phyloP scores from a whole-genome alignment of 1,140 invertebrate species.

The Lethocerus indicus region DNA sequence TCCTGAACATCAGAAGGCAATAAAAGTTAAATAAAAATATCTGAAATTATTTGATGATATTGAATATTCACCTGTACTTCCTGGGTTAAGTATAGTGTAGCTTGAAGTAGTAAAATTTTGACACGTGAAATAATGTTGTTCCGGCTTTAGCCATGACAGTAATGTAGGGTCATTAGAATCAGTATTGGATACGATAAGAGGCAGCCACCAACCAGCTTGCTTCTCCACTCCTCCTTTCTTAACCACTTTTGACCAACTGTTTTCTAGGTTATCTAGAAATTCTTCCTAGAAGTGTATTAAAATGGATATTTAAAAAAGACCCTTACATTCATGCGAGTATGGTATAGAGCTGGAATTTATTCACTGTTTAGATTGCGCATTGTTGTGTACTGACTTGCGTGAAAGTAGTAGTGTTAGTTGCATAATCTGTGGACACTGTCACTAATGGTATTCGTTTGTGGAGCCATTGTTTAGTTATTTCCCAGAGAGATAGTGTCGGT shows the following conservation, averaged over 20 bases:
- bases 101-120: slow-evolving; percentile 6
- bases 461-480: slow-evolving; percentile 64
- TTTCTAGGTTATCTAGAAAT: slow-evolving; percentile 17
- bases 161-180: slow-evolving; percentile 1
- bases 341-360: background rate
- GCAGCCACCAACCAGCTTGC: slow-evolving; percentile 14
- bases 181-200: slow-evolving; percentile 8
- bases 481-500: slow-evolving; percentile 36
- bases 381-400: slow-evolving; percentile 34
- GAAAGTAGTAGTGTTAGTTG: slow-evolving; percentile 37
- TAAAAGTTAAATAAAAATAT: background rate
- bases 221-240: slow-evolving; percentile 15
- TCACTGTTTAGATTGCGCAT: background rate
- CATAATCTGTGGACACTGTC: slow-evolving; percentile 49
- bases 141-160: slow-evolving; percentile 13
- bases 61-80: slow-evolving; percentile 44
- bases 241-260: slow-evolving; percentile 14
- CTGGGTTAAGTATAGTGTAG: slow-evolving; percentile 53
- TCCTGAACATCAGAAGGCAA: no score
- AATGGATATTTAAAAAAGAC: no score
- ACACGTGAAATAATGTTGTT: slow-evolving; percentile 6
- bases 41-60: background rate
- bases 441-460: slow-evolving; percentile 62
- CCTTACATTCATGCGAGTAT: no score
- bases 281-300: slow-evolving; percentile 18